phyloP scores from a whole-genome alignment of 2,797 vertebrate genomes.

The Carcharodon carcharias region DNA sequence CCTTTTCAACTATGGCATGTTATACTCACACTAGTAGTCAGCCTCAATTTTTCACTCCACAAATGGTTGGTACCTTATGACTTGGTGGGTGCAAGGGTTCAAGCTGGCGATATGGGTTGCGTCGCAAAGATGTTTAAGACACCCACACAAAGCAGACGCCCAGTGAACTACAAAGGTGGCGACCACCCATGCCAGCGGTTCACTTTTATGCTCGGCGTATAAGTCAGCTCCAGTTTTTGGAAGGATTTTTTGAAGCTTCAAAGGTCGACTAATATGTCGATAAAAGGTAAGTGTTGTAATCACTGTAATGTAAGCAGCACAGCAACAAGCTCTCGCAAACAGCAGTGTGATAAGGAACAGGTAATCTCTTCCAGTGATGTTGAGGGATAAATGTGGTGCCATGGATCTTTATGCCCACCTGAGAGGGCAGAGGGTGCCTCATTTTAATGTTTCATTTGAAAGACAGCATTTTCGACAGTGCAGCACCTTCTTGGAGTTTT shows the following conservation, averaged over 20 bases:
- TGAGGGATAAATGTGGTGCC: background rate
- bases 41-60: background rate
- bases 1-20: background rate
- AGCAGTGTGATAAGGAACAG: background rate
- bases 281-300: background rate
- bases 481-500: background rate
- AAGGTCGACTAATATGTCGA: background rate
- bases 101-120: background rate
- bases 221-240: background rate
- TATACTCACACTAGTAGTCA: background rate
- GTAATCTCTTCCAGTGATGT: background rate
- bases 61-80: background rate
- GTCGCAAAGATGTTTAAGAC: background rate
- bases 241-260: background rate
- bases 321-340: background rate
- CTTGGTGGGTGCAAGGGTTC: too few species aligned
- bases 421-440: background rate
- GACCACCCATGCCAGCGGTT: background rate
- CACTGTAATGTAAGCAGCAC: background rate
- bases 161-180: background rate
- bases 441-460: background rate
- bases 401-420: background rate
- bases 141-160: too few species aligned
- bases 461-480: background rate
- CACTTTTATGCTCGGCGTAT: background rate